A percentile compares a stretch with the other conserved stretches of the same genome.
Evolutionary conservation across 2,797 vertebrate species (phyloP).

Genomic region (Phalanger gymnotis): DNA sequence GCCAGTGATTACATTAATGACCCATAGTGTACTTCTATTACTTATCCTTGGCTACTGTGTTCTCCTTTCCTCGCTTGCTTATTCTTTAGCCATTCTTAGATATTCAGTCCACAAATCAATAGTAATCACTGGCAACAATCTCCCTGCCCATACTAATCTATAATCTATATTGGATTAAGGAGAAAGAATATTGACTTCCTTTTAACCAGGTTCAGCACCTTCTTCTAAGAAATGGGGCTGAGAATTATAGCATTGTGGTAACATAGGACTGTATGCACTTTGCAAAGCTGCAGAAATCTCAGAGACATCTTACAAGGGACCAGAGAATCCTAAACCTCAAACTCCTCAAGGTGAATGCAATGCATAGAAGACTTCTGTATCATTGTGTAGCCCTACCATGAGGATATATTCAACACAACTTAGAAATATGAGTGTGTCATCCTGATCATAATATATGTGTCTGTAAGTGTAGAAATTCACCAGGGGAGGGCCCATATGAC

Average conservation of each 20-base stretch:
- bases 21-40: background rate
- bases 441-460: background rate
- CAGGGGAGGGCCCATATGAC: conserved; percentile 42
- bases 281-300: background rate
- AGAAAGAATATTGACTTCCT: background rate
- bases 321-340: background rate
- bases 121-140: background rate
- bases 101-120: background rate
- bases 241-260: background rate
- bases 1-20: background rate
- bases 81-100: background rate
- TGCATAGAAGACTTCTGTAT: background rate
- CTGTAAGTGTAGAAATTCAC: conserved; percentile 34
- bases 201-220: background rate
- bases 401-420: background rate
- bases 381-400: no score
- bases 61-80: background rate
- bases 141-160: background rate
- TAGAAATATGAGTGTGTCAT: background rate
- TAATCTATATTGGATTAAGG: background rate
- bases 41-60: background rate
- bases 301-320: conserved; percentile 6
- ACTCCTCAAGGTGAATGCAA: background rate
- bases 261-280: background rate
- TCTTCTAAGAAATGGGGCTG: background rate